Evolutionary conservation across 2,113 vertebrate genomes (phyloP).

Genomic region (Amblyopsis rosae): DNA sequence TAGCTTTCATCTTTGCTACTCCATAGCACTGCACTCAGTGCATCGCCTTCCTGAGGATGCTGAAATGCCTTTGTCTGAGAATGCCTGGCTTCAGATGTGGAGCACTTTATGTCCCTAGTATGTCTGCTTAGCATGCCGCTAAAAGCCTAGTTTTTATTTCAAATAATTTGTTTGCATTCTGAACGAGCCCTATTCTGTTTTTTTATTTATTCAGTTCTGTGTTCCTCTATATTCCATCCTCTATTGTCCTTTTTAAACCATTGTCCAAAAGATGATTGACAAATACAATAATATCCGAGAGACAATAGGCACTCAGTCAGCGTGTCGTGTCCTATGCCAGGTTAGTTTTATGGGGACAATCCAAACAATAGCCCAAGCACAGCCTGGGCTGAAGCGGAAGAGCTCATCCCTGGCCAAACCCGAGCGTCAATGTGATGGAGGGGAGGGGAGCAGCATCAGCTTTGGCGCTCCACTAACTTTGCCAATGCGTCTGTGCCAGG

Average conservation of each 20-base stretch:
- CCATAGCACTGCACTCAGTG: slow-evolving; percentile 37
- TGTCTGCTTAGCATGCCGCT: neutral
- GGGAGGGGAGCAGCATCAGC: slow-evolving; percentile 77
- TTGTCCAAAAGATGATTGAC: neutral
- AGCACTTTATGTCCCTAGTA: slow-evolving; percentile 2
- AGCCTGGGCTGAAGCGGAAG: neutral
- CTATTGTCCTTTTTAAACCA: neutral
- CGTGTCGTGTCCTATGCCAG: slow-evolving; percentile 84
- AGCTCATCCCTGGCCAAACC: slow-evolving; percentile 77
- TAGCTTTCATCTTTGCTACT: slow-evolving; percentile 61
- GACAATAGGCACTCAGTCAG: slow-evolving; percentile 87
- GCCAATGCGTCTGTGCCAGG: slow-evolving; percentile 82
- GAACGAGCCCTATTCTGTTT: neutral
- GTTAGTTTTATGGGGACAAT: slow-evolving; percentile 86
- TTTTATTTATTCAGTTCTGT: neutral
- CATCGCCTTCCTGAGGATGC: slow-evolving; percentile 35
- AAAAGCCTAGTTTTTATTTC: neutral
- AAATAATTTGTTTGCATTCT: neutral
- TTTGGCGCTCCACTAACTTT: slow-evolving; percentile 84
- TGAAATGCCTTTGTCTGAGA: slow-evolving; percentile 23
- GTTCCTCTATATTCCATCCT: neutral
- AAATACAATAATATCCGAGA: slow-evolving; percentile 52
- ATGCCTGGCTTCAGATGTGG: slow-evolving; percentile 18
- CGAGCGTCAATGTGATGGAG: slow-evolving; percentile 81
- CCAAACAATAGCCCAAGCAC: slow-evolving; percentile 75